Base-by-base conservation (phyloP, 2,888 invertebrate species). In the Cylindroiulus punctatus region DNA sequence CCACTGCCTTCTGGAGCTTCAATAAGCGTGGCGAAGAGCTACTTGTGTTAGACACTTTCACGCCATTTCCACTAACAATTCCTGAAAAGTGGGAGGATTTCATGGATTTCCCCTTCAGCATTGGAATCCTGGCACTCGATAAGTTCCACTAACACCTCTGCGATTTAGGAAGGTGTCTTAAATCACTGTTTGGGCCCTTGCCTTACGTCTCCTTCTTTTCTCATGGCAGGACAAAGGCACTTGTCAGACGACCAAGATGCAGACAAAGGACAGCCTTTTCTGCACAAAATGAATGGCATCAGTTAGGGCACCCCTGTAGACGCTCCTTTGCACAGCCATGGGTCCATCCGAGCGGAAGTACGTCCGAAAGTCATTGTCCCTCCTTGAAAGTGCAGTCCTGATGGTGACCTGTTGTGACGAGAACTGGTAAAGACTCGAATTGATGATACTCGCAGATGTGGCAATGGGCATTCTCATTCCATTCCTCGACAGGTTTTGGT, bases 131-230 rank as follows among this genome's bases (percentile, higher is more conserved):
- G 26, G 17, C 76, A 76, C 76, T 76, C 30, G 30, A 76, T 76
- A 76, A 76, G 76, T 76, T 76, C 76, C 76, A 76, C 76, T 30
- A 76, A 76, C 76, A 76, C 76, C 76, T 76, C 76, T 12, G 76
- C 76, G 76, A 76, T 76, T 76, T 76, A 30, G 76, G 26, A 76
- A 76, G 76, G 76, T 76, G 76, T 76, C 30, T 30, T 76, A 76
- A 76, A 76, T 76, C 76, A 76, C 76, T 76, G 76, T 76, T 52
- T 30, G 76, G 76, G 17, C 76, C 76, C 76, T 76, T 76, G 30
- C 76, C 12, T 76, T 22, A 22, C 65, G 65, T 22, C 65, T 65
- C 10, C 30, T 76, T 76, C 14, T 26, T 76, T 76, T 76, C 14
- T 76, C 76, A 22, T 12, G 26, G 76, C 14, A 17, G 76, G 26